phyloP scores from a whole-genome alignment of 2,113 vertebrate genomes.

The Piprites chloris region DNA sequence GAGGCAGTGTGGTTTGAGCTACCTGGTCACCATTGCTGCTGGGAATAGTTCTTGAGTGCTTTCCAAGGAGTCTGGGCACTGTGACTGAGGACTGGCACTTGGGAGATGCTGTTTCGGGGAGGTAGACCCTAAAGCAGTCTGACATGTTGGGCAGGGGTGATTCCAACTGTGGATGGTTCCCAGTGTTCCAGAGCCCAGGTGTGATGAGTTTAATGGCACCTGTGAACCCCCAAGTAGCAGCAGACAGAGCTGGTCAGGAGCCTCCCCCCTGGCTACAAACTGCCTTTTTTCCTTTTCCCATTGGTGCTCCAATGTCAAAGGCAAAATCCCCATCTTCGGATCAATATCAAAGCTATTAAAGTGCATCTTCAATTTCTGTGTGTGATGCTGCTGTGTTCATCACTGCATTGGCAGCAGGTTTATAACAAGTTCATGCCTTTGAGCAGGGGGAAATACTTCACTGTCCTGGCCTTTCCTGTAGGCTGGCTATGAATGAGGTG shows the following conservation, averaged over 20 bases:
- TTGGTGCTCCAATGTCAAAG: not conserved
- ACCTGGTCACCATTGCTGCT: accelerated
- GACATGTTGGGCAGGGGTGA: accelerated
- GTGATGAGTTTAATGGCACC: accelerated
- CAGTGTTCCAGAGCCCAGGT: accelerated
- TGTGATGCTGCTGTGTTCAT: not conserved
- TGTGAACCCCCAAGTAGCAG: not conserved
- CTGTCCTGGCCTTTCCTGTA: not conserved
- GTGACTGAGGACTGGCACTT: not conserved
- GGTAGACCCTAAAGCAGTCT: accelerated
- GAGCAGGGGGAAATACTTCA: not conserved
- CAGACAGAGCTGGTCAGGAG: not conserved
- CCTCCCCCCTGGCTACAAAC: not conserved
- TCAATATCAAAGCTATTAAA: conserved; percentile 45
- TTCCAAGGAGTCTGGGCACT: not conserved
- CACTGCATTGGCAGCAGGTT: not conserved
- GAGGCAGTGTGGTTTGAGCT: not conserved
- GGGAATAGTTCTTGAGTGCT: accelerated
- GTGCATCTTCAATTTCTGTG: not conserved
- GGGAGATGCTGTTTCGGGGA: accelerated
- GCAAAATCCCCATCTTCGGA: not conserved
- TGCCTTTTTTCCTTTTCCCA: not conserved
- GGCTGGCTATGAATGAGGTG: not conserved
- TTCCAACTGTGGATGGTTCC: accelerated
- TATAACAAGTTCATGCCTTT: not conserved